Conservation (phyloP, 2,113 vertebrate species). For the Tretioscincus oriximinensis region DNA sequence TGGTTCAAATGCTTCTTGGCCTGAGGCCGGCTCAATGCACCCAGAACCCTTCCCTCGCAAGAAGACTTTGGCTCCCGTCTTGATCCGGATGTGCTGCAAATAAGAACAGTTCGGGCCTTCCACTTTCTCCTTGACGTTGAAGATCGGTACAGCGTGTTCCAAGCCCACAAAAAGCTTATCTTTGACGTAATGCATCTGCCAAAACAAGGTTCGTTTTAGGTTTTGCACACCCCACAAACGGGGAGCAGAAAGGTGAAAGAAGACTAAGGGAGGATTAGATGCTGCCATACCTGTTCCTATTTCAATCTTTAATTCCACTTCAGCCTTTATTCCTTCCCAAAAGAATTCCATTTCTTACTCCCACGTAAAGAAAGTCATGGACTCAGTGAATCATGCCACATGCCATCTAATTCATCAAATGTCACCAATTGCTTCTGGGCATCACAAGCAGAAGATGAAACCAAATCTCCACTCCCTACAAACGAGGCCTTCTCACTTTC, state of each 20-base stretch:
- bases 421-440: too few species aligned
- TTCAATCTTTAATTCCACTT: background rate
- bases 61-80: conserved; percentile 96
- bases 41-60: conserved; percentile 93
- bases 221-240: background rate
- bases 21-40: conserved; percentile 92
- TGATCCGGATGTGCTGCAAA: conserved; percentile 93
- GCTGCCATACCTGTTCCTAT: too few species aligned
- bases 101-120: conserved; percentile 93
- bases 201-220: accelerated
- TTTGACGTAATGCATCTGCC: conserved; percentile 96
- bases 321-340: too few species aligned
- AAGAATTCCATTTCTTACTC: too few species aligned
- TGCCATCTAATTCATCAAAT: too few species aligned
- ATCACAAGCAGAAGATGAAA: too few species aligned
- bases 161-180: conserved; percentile 96
- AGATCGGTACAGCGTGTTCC: conserved; percentile 87
- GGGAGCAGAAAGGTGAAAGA: background rate
- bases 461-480: too few species aligned
- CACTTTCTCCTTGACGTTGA: conserved; percentile 92
- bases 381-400: too few species aligned
- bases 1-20: conserved; percentile 94
- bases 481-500: too few species aligned
- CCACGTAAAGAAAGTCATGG: too few species aligned
- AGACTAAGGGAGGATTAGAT: background rate